Base-by-base conservation (phyloP, 2,888 invertebrate species). In the Cantharis lateralis region DNA sequence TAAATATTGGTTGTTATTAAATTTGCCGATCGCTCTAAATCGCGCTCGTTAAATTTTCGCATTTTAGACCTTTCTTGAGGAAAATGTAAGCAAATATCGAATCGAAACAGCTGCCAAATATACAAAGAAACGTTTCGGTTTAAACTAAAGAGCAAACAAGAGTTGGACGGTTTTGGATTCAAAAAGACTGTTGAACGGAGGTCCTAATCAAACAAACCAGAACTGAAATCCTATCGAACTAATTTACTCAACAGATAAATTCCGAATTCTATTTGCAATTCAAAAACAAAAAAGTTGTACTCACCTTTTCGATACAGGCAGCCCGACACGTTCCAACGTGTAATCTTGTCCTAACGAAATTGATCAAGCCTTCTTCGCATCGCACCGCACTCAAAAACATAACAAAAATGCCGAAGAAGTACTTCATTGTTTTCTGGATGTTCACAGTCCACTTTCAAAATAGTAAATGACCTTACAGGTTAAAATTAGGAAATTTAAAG, bases 151-250 rank as follows among this genome's bases (percentile, higher is more conserved):
- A 75, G 80, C 77, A 80, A 79, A 80, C 79, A 80, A 70, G 63
- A 48, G 48, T 48, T 75, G 66, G 77, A 78, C 76, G 79, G 80
- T 78, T 78, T 75, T 68, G 74, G 69, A 74, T 75, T 78, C 75
- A 75, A 79, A 78, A 75, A 72, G 75, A 78, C 72, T 78, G 73
- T 48, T 48, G 48, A 48, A n/a, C 48, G 72, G 72, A 72, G 61
- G 78, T 72, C 80, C 80, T 80, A 79, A 79, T 80, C 80, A 80
- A 80, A 80, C 76, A 80, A 77, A 68, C 77, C 63, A 69, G 72
- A 32, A 62, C 68, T 61, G 62, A 70, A 73, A 70, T 32, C 61
- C 48, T n/a, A 48, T 13, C 48, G n/a, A 48, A 48, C n/a, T 48
- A 48, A 48, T 48, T 48, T 48, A 48, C n/a, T n/a, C 48, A n/a